Evolutionary conservation across 2,797 vertebrate species (phyloP).

Genomic region (Sebastes ruberrimus): DNA sequence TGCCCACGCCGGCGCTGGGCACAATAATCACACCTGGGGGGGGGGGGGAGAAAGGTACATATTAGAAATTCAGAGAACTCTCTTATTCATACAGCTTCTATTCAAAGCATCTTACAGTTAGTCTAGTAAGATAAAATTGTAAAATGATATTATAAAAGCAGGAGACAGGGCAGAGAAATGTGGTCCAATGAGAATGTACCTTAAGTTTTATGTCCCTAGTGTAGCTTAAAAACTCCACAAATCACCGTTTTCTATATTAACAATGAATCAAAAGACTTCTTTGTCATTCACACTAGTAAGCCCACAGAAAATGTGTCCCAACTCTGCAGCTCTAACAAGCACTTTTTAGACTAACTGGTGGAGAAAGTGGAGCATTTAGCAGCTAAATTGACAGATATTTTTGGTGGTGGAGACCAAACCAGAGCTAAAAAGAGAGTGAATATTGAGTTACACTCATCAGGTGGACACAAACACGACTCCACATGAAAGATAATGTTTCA

Average conservation of each 20-base stretch:
- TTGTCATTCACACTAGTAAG: not conserved
- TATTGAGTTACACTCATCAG: not conserved
- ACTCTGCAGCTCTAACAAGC: not conserved
- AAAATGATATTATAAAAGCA: not conserved
- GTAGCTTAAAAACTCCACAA: not conserved
- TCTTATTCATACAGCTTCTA: not conserved
- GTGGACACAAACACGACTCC: not conserved
- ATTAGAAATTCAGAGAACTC: not conserved
- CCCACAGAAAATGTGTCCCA: not conserved
- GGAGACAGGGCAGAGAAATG: not conserved
- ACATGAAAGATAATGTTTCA: too few relatives aligned
- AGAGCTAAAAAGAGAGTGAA: not conserved
- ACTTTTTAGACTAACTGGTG: not conserved
- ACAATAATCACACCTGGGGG: conserved; percentile 93
- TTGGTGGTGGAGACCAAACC: not conserved
- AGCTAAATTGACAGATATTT: too few relatives aligned
- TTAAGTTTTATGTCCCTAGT: not conserved
- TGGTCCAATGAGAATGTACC: not conserved
- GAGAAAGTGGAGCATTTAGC: too few relatives aligned
- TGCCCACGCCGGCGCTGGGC: conserved; percentile 97
- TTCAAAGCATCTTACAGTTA: not conserved
- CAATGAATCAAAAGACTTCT: not conserved
- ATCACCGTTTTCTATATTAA: not conserved
- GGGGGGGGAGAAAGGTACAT: not conserved
- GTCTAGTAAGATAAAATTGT: not conserved